A percentile compares a stretch with the other conserved stretches of the same genome.
Conservation (phyloP, 2,888 invertebrate species). For the Bruchidius siliquastri region DNA sequence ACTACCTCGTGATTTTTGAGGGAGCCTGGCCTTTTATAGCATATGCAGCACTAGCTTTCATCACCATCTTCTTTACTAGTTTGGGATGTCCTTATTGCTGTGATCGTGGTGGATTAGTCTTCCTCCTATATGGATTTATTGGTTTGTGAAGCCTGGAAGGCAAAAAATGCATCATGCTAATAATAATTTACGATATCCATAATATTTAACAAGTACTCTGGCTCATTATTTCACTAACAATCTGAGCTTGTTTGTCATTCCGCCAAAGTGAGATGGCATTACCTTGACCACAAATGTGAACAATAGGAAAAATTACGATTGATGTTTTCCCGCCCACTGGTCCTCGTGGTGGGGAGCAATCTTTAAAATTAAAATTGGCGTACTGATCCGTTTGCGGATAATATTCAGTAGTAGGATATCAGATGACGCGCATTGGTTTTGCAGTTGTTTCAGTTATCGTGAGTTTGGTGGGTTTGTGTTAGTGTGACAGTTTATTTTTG, state of each 20-base stretch:
- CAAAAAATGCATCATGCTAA: too few species aligned
- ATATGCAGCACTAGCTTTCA: too few species aligned
- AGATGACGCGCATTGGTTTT: background rate
- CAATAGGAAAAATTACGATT: background rate
- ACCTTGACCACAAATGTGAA: background rate
- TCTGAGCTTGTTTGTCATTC: background rate
- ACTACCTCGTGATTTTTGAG: too few species aligned
- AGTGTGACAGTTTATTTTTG: background rate
- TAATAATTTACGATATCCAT: too few species aligned
- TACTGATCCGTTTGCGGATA: background rate
- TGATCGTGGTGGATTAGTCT: too few species aligned
- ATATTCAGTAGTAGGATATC: background rate
- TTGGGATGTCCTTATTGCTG: too few species aligned
- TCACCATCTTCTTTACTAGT: too few species aligned
- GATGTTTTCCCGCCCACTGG: background rate
- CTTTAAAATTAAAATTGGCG: background rate
- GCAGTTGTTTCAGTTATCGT: background rate
- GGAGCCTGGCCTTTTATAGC: too few species aligned
- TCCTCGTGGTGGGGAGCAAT: background rate
- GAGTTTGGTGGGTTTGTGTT: background rate
- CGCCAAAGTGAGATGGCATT: background rate
- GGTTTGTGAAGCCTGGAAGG: too few species aligned
- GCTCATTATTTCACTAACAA: too few species aligned
- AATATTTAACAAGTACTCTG: too few species aligned
- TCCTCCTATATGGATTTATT: too few species aligned